These are phyloP conservation scores for Prunella strophiata DNA, from an alignment of 2,797 vertebrate genomes.

Conservation along the genomic window DNA sequence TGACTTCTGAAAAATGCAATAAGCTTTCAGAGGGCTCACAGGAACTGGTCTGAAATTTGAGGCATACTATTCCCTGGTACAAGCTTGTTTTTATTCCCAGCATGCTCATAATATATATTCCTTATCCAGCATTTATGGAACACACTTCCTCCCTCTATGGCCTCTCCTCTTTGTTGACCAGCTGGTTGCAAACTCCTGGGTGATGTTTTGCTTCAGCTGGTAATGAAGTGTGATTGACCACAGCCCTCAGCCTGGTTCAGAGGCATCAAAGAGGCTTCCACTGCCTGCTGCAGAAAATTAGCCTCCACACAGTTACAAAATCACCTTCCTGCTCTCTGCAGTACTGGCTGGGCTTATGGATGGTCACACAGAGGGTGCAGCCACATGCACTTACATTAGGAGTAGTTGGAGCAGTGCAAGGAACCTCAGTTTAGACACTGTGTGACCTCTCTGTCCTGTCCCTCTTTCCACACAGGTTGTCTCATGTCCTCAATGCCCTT, in stretches of 20 bases:
- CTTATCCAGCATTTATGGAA: constrained; percentile 12
- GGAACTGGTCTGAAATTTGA: constrained; percentile 43
- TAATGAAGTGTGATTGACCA: background rate
- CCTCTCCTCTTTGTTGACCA: background rate
- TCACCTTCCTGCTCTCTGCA: background rate
- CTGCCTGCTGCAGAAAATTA: background rate
- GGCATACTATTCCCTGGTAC: background rate
- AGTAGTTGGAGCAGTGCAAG: background rate
- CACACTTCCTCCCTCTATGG: background rate
- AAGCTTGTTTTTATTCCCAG: constrained; percentile 24
- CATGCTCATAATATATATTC: background rate
- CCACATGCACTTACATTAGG: fast-evolving
- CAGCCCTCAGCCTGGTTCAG: background rate
- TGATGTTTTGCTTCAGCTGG: background rate
- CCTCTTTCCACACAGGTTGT: background rate
- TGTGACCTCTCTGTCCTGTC: background rate
- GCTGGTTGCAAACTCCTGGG: constrained; percentile 23
- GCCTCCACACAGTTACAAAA: background rate
- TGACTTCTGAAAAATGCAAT: constrained; percentile 3
- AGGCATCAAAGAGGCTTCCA: background rate
- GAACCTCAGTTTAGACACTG: background rate
- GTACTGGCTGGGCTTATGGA: background rate
- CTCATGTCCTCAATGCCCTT: background rate
- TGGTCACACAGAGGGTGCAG: background rate
- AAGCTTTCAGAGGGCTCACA: constrained; percentile 22